Base-by-base conservation (phyloP, 2,113 vertebrate species). In the Antidorcas marsupialis region DNA sequence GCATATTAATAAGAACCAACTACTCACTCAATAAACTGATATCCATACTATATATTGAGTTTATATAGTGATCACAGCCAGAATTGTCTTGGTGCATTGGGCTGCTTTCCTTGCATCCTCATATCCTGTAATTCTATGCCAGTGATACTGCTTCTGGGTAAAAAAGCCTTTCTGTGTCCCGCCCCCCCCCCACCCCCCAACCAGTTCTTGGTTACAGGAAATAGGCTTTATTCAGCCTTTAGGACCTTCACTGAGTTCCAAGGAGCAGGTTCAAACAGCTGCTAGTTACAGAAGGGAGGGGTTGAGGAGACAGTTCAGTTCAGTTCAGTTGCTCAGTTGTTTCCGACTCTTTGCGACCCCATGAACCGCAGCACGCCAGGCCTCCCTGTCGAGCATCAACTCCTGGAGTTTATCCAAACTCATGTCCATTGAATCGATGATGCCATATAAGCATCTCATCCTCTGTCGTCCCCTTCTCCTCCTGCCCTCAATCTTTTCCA, bases 151-250 rank as follows among this genome's bases (percentile, higher is more conserved):
- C 74, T 76, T 25, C 39, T 43, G 74, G 71, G 23, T 25, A 76
- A 3, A 76, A 76, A 76, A 76, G 74, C 3, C 39, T 76, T 43
- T 76, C 74, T 45, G 67, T 74, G 36, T 25, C 10, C 36, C 5
- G 0, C 14, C 14, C 0, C 0, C 14, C 2, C 47, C n/a, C n/a
- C 45, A 8, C 45, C 43, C 6, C 43, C 43, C 43, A 45, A 7
- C 43, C 43, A 45, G 21, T 74, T 74, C 71, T 74, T 74, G 71
- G 14, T 28, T 76, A 27, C 0, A 45, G 23, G 12, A 76, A 76
- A 76, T 76, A 76, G 23, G 23, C 39, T 76, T 45, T 13, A 45
- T 45, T 78, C 25, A 78, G 13, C 13, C 74, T 78, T 43, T 7
- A 45, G 74, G 74, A 78, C 6, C 74, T 27, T 78, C 39, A 43